Percentiles rank a stretch among this genome's conserved stretches.
Conservation (phyloP, 2,113 vertebrate species). For the Potamarius usumacintae region DNA sequence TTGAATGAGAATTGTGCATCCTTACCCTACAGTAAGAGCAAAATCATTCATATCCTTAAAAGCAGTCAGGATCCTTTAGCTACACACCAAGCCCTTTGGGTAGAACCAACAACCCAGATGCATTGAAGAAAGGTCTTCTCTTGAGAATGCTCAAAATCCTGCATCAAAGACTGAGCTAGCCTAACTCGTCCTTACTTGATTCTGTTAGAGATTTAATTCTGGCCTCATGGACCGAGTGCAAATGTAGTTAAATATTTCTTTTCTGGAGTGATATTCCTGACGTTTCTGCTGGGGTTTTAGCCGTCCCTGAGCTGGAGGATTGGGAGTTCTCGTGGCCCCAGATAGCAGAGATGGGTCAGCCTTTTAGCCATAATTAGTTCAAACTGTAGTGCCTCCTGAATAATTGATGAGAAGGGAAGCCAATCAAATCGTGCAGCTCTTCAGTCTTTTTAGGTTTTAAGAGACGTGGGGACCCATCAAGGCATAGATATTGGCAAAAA, state of each 20-base stretch:
- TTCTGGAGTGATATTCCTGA: conserved; percentile 27
- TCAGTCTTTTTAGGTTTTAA: conserved; percentile 47
- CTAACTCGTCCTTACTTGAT: background rate
- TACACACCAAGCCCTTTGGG: background rate
- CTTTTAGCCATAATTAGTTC: conserved; percentile 74
- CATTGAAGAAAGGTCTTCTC: background rate
- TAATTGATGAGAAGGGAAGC: conserved; percentile 73
- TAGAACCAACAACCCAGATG: background rate
- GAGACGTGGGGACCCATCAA: conserved; percentile 31
- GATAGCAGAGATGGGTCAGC: conserved; percentile 70
- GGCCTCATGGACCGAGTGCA: background rate
- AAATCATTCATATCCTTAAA: background rate
- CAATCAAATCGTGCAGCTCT: conserved; percentile 61
- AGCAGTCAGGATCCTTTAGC: background rate
- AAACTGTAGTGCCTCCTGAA: conserved; percentile 71
- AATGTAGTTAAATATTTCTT: conserved; percentile 19
- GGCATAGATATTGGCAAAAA: background rate
- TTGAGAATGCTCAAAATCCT: background rate
- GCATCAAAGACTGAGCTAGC: background rate
- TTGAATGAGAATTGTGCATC: background rate
- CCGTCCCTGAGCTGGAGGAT: conserved; percentile 1
- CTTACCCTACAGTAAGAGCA: background rate
- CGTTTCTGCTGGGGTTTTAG: conserved; percentile 33
- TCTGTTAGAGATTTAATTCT: conserved; percentile 1
- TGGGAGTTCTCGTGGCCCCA: conserved; percentile 41